Conservation (phyloP, 2,113 vertebrate species). For the Meleagris gallopavo region DNA sequence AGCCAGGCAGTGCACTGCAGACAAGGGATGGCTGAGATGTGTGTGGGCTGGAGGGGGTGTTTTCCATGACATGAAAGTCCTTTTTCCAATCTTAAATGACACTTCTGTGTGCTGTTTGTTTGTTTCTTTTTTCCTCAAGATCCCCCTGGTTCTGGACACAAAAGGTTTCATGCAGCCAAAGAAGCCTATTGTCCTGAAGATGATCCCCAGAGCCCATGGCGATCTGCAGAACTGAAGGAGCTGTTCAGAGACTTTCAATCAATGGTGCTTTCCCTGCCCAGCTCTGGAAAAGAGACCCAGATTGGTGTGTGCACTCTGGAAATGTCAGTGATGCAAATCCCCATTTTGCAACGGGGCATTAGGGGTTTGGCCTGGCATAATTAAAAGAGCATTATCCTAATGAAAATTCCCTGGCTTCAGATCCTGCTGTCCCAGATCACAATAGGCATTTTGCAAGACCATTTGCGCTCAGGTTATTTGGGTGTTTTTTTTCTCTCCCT, state of each 20-base stretch:
- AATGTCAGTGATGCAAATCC: background rate
- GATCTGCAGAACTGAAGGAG: conserved; percentile 24
- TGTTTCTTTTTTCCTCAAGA: conserved; percentile 59
- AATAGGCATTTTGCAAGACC: conserved; percentile 37
- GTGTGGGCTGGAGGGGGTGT: background rate
- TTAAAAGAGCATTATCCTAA: conserved; percentile 14
- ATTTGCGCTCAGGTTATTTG: conserved; percentile 36
- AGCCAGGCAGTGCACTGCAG: background rate
- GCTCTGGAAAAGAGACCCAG: background rate
- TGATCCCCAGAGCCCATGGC: conserved; percentile 66
- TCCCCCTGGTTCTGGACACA: conserved; percentile 77
- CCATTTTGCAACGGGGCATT: background rate
- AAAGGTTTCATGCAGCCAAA: conserved; percentile 73
- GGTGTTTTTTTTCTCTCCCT: background rate
- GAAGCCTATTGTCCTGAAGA: conserved; percentile 81
- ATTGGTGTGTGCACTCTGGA: background rate
- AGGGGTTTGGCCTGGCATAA: background rate
- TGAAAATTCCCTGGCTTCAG: background rate
- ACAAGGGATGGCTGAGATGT: background rate
- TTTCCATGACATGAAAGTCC: background rate
- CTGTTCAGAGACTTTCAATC: background rate
- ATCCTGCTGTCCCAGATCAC: background rate
- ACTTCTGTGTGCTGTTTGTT: background rate
- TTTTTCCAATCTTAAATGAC: background rate
- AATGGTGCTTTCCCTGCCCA: background rate